Evolutionary conservation across 2,797 vertebrate species (phyloP), one percentile per base, ranked within the genome.

Genomic region (Meriones psammophilus): DNA sequence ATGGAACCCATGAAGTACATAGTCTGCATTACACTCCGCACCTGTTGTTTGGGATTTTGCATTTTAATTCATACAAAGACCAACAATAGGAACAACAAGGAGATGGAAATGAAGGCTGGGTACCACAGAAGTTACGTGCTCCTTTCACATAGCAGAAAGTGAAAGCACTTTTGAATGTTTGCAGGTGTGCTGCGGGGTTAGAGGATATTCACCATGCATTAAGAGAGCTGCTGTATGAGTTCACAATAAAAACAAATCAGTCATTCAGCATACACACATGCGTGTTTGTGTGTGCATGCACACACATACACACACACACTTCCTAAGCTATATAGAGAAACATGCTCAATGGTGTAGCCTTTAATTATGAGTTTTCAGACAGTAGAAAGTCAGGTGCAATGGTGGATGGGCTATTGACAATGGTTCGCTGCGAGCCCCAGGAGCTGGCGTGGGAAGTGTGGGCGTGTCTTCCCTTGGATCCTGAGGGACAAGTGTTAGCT

Each of bases 11-110:
- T 36, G 58, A 69, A 30, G 15, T 79, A 69, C 30, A 30, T 5
- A 39, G 60, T 15, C 9, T 50, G n/a, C 18, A 30, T 60, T 3
- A 33, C 39, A 79, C 2, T 26, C 58, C 62, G 76, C 54, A 68
- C 73, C 88, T 66, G 54, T 18, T n/a, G 24, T 66, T 39, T 79
- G 42, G 88, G 76, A 54, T 73, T 68, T 68, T 66, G n/a, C 8
- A 64, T 8, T 17, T 88, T 89, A n/a, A 94, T 79, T 95, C 56
- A 93, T 30, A 42, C 15, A 85, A 68, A 90, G 46, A 30, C 76
- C 46, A 68, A 84, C 7, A 89, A 66, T 3, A 64, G 24, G 26
- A 42, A 88, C 46, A 36, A 36, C 3, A 39, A 68, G 62, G 58
- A 79, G 42, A 77, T 3, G 28, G 50, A 24, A 5, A 30, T 30